Conservation (phyloP, 1,140 invertebrate genomes). For the Piezodorus guildinii region DNA sequence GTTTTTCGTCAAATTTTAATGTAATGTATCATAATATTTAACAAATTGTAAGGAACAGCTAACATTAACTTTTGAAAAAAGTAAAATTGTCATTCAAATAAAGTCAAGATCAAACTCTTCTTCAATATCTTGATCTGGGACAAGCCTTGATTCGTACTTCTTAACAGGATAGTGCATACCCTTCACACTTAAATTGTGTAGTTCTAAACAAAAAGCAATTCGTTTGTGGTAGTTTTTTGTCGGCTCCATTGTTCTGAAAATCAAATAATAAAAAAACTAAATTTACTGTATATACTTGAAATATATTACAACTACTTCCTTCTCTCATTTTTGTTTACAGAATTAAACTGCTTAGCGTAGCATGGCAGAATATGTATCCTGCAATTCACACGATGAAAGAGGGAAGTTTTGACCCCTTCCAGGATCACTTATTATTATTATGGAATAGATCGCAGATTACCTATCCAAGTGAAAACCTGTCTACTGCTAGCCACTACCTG, state of each 20-base stretch:
- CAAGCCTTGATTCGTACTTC: constrained; percentile 7
- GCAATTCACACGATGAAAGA: too few species aligned
- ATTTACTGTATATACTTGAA: not conserved
- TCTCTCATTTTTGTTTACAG: too few species aligned
- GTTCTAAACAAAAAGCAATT: not conserved
- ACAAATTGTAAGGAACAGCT: not conserved
- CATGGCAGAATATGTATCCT: too few species aligned
- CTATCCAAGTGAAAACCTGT: too few species aligned
- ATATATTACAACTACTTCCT: too few species aligned
- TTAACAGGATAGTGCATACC: constrained; percentile 1
- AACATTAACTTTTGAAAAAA: not conserved
- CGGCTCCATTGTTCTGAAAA: not conserved
- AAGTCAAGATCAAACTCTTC: not conserved
- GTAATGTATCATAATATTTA: too few species aligned
- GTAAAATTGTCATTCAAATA: not conserved
- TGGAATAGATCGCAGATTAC: too few species aligned
- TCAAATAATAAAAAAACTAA: not conserved
- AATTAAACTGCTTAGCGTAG: too few species aligned
- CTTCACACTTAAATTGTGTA: constrained; percentile 3
- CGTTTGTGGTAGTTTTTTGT: not conserved
- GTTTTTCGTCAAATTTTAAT: too few species aligned
- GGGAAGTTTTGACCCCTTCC: too few species aligned
- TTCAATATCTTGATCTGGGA: not conserved
- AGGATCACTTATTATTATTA: too few species aligned
- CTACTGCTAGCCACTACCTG: too few species aligned